Percentiles rank a stretch among this genome's conserved stretches.
These are phyloP conservation scores for Cyclina sinensis DNA, from an alignment of 1,140 invertebrate genomes.

Conservation along the genomic window DNA sequence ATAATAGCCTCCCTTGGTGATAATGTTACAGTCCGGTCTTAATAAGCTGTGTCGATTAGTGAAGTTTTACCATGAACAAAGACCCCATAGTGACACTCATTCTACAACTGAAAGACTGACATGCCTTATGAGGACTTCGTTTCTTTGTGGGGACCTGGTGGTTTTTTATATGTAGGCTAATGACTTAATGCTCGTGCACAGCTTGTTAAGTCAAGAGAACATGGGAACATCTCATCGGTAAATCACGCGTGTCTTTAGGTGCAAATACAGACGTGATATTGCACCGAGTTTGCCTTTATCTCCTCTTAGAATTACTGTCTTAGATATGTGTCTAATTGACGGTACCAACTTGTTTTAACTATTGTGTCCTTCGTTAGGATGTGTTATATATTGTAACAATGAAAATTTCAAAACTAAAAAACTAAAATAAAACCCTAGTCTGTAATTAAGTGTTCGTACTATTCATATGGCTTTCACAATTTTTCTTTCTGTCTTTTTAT, in stretches of 20 bases:
- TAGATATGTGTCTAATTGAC: too few relatives aligned
- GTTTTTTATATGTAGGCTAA: background rate
- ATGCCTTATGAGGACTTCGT: background rate
- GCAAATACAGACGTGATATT: too few relatives aligned
- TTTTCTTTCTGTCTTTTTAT: background rate
- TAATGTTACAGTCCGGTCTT: conserved; percentile 2
- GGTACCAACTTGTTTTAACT: too few relatives aligned
- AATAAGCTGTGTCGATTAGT: conserved; percentile 46
- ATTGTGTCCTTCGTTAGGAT: too few relatives aligned
- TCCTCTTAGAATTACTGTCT: too few relatives aligned
- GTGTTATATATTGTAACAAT: too few relatives aligned
- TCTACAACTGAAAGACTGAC: background rate
- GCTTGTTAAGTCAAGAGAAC: conserved; percentile 6
- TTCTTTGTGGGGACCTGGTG: conserved; percentile 21
- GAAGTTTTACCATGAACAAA: conserved; percentile 24
- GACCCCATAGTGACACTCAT: background rate
- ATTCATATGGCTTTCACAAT: background rate
- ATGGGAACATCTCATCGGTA: background rate
- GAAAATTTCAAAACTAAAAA: too few relatives aligned
- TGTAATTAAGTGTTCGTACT: too few relatives aligned
- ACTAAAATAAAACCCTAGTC: too few relatives aligned
- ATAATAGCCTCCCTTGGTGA: conserved; percentile 20
- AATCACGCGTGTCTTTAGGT: background rate
- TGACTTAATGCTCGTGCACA: background rate
- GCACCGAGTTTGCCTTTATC: too few relatives aligned